phyloP scores from a whole-genome alignment of 2,113 vertebrate species.

The Suncus etruscus region DNA sequence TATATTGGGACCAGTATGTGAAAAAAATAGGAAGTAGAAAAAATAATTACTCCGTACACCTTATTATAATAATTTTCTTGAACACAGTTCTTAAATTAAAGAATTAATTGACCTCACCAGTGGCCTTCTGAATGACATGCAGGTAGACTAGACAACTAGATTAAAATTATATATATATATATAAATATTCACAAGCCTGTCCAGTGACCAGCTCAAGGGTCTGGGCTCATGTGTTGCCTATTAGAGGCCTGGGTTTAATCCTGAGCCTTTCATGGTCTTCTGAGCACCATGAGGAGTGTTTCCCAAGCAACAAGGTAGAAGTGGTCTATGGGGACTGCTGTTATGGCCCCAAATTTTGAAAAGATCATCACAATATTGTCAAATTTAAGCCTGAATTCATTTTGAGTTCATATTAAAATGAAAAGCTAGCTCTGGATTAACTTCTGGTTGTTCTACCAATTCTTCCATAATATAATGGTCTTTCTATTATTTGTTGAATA shows the following conservation, averaged over 20 bases:
- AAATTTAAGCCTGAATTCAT: not conserved
- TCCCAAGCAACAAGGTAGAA: no score
- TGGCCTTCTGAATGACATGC: slow-evolving; percentile 16
- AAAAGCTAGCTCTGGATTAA: slow-evolving; percentile 40
- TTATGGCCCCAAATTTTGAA: no score
- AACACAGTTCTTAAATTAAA: slow-evolving; percentile 52
- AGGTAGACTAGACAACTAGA: slow-evolving; percentile 18
- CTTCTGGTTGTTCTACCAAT: slow-evolving; percentile 57
- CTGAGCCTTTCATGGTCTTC: no score
- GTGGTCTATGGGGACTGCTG: no score
- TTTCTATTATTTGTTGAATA: slow-evolving; percentile 52
- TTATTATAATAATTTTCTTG: not conserved
- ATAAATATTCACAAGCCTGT: not conserved
- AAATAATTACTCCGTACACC: slow-evolving; percentile 22
- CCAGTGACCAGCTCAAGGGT: no score
- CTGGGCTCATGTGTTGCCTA: no score
- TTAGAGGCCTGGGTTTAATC: no score
- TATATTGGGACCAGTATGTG: not conserved
- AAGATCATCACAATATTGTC: no score
- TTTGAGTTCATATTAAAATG: slow-evolving; percentile 53
- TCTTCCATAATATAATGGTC: slow-evolving; percentile 22
- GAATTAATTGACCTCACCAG: slow-evolving; percentile 52
- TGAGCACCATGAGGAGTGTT: no score
- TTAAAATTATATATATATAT: slow-evolving; percentile 34
- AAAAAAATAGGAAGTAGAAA: slow-evolving; percentile 39